Evolutionary conservation across 2,888 invertebrate species (phyloP), one percentile per base, ranked within the genome.

Genomic region (Xiphydria camelus): DNA sequence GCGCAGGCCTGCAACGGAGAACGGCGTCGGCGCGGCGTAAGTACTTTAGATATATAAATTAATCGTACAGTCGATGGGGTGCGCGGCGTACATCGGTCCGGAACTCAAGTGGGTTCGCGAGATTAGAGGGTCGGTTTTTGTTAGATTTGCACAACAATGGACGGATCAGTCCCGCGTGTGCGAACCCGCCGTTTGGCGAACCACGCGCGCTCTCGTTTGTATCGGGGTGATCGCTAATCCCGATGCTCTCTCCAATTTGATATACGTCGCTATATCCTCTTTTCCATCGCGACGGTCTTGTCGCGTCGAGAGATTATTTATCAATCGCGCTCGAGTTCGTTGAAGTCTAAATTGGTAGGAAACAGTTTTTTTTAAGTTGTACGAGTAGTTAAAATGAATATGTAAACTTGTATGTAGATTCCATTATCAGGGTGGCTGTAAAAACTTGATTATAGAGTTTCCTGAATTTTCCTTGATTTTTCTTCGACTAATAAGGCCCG

Each of bases 131-230:
- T 61, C 52, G 63, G 70, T 73, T 73, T 73, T 71, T 68, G 71
- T 71, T 72, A 65, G 65, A 74, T 74, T 73, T 74, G 71, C 74
- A 74, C 74, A 71, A 74, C 74, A 74, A 74, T 74, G 50, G 47
- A 42, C 51, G 68, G 73, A 70, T 73, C 67, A 69, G 60, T 51
- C 56, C 50, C 55, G 70, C 73, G 70, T 73, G 73, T 73, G 73
- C 67, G 66, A 64, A 61, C 61, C 65, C 57, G 55, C 57, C 57
- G 61, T 40, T 53, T 29, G 60, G 52, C 46, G 59, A 55, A 61
- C 26, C 36, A 20, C 17, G 51, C 55, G 47, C 51, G 55, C 45
- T 47, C 55, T 50, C 55, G 53, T 52, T 64, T 53, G n/a, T n/a
- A n/a, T 29, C 12, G 62, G 59, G 61, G 62, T 64, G 65, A 61